Evolutionary conservation across 2,113 vertebrate species (phyloP), one percentile per base, ranked within the genome.

Genomic region (Pionites leucogaster): DNA sequence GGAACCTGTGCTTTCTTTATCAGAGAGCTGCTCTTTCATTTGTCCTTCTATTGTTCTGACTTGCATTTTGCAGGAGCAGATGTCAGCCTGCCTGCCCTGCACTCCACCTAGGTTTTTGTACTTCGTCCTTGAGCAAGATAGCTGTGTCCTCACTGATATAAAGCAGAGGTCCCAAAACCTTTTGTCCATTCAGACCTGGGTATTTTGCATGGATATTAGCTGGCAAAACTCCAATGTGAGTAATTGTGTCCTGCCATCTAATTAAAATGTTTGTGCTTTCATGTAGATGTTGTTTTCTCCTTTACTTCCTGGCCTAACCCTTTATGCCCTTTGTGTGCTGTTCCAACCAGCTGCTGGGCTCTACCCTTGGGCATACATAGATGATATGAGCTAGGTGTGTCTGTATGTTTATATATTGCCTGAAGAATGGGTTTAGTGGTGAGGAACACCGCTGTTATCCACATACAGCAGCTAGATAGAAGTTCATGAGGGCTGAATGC

Each of bases 191-290:
- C 87, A 39, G 64, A 33, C 28, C 50, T 8, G 60, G 60, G 18
- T 49, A 16, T 88, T 77, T 79, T 29, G 13, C 46, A 55, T 19
- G 47, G 62, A 29, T 71, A 46, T 60, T 33, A 88, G 18, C 87
- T 95, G 96, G 88, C 78, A 60, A 3, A 75, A 62, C 63, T 92
- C 93, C 88, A 91, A 42, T 15, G 3, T 42, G 47, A 85, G 62
- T 71, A 93, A 92, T 79, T 90, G 63, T 17, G 55, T 81, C 92
- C 68, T 33, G 7, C 9, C 29, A 17, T 52, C 74, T 90, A 37
- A 91, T 92, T 69, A 82, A 55, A 46, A n/a, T 22, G 17, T 37
- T 10, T 10, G 46, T 19, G 28, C 65, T 55, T 46, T 79, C 39
- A 7, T 50, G 46, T 3, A 28, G 75, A 44, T 15, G 60, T 33